These are phyloP conservation scores for Polymixis lichenea DNA, from an alignment of 2,888 invertebrate species.

Conservation along the genomic window DNA sequence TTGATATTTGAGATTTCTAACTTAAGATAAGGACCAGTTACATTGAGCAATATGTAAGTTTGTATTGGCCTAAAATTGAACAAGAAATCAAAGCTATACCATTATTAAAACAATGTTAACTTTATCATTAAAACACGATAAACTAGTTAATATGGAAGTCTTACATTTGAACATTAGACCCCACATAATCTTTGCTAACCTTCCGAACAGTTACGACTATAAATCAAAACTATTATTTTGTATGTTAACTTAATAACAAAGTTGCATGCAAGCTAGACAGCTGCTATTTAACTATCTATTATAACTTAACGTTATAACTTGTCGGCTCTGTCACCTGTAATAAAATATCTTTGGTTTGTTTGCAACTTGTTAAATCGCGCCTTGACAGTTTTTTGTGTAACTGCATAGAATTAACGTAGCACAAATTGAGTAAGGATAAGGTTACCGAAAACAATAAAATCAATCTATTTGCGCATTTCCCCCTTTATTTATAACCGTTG, in stretches of 20 bases:
- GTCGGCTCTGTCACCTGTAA: conserved; percentile 25
- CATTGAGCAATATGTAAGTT: too few relatives aligned
- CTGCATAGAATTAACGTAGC: neutral
- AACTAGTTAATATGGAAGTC: too few relatives aligned
- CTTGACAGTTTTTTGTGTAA: conserved; percentile 37
- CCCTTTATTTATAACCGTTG: too few relatives aligned
- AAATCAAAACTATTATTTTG: conserved; percentile 21
- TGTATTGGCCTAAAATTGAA: too few relatives aligned
- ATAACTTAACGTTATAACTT: conserved; percentile 21
- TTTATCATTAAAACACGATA: neutral
- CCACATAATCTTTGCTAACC: conserved; percentile 9
- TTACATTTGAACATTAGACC: neutral
- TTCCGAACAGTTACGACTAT: neutral
- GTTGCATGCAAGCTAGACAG: conserved; percentile 15
- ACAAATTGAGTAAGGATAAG: neutral
- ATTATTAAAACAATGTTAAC: neutral
- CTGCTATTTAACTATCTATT: conserved; percentile 33
- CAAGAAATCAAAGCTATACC: neutral
- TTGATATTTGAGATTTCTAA: neutral
- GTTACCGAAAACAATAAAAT: too few relatives aligned
- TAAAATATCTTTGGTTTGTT: conserved; percentile 21
- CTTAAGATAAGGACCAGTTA: too few relatives aligned
- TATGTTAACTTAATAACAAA: neutral
- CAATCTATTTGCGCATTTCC: too few relatives aligned
- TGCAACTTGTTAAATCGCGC: neutral